Base-by-base conservation (phyloP, 2,113 vertebrate genomes). In the Python bivittatus region DNA sequence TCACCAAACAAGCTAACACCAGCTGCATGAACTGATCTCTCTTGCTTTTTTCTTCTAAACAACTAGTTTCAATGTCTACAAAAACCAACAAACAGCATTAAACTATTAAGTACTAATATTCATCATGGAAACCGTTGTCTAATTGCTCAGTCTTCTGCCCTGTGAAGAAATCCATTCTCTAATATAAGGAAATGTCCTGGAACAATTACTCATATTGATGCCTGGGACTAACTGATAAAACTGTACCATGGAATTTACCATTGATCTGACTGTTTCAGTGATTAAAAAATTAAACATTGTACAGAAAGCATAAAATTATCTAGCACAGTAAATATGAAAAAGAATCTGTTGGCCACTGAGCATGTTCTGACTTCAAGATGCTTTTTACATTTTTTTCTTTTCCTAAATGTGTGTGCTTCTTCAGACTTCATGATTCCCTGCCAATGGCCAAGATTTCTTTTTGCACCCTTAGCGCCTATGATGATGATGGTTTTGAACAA, bases 21-120 rank as follows among this genome's bases (percentile, higher is more conserved):
- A 99, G 95, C 54, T 99, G 98, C 86, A 98, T 99, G 97, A 99
- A 99, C 97, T 99, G 97, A 96, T 99, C 99, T 95, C 99, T 98
- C 95, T 99, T 99, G 96, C 97, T 98, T 97, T 99, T 99, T 97
- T 99, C 99, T 98, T 99, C 99, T 97, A 99, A 98, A 93, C 98
- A 98, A 94, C 98, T 98, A 42, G 99, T 99, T 97, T 99, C 99
- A 95, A 99, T 99, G 98, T 99, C 99, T 99, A 96, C 27, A 94
- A 94, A 95, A n/a, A 25, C 95, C 91, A 54, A 93, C 2, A 9
- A 23, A 92, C 0, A 61, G n/a, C 68, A 79, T 79, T 52, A 48
- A 86, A 91, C 79, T 88, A n/a, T 8, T 86, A 83, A 86, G 54
- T 0, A 8, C 25, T 3, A 79, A 60, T 1, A 56, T 44, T 90